Conservation (phyloP, 2,797 vertebrate genomes). For the Hippocampus kuda region DNA sequence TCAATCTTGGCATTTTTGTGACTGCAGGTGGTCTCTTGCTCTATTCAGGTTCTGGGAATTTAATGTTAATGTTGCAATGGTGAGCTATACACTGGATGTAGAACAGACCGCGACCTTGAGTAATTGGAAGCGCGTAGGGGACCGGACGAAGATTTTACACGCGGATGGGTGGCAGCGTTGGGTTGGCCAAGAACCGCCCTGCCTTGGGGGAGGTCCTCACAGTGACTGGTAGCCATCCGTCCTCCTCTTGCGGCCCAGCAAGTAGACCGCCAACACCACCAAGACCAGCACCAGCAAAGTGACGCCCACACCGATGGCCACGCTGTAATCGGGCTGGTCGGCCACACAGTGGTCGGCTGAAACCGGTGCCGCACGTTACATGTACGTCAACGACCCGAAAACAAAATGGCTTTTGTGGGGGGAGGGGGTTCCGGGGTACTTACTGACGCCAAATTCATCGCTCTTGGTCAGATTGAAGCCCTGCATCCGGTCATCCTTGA, state of each 20-base stretch:
- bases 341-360: constrained; percentile 63
- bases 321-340: constrained; percentile 44
- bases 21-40: too few species aligned
- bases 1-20: too few species aligned
- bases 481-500: constrained; percentile 48
- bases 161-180: too few species aligned
- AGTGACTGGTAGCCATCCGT: constrained; percentile 72
- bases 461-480: constrained; percentile 55
- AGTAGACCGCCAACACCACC: constrained; percentile 71
- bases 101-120: too few species aligned
- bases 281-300: constrained; percentile 70
- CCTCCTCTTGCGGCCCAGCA: constrained; percentile 59
- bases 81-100: too few species aligned
- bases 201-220: constrained; percentile 40
- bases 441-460: constrained; percentile 50
- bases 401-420: not conserved
- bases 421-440: constrained; percentile 28
- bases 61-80: too few species aligned
- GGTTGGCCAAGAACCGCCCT: too few species aligned
- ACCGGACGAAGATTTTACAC: not conserved
- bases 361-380: not conserved
- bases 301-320: constrained; percentile 74
- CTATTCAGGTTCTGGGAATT: too few species aligned
- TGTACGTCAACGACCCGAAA: constrained; percentile 5
- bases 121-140: too few species aligned